Evolutionary conservation across 2,113 vertebrate genomes (phyloP).

Genomic region (Morphnarchus princeps): DNA sequence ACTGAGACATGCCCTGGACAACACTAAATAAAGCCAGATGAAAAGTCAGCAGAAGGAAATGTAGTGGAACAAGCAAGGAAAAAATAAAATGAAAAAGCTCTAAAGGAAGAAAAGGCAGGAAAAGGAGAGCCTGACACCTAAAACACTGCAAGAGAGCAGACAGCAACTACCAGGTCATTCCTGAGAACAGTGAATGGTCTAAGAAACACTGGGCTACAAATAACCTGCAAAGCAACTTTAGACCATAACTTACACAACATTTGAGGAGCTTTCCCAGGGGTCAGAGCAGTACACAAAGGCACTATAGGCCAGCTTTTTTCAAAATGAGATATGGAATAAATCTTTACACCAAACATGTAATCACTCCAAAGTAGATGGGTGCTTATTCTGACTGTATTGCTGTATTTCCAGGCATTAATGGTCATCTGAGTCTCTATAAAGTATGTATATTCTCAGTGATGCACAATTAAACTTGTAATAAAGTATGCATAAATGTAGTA

Average conservation of each 20-base stretch:
- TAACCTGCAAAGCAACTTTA: background rate
- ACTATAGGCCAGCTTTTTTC: background rate
- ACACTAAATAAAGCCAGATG: background rate
- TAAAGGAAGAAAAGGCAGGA: background rate
- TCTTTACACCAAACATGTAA: background rate
- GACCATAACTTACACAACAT: background rate
- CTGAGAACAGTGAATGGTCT: background rate
- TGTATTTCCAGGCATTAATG: background rate
- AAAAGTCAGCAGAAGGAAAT: background rate
- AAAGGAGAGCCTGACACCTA: background rate
- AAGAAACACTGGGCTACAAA: background rate
- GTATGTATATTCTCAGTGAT: background rate
- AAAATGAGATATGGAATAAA: background rate
- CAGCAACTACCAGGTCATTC: background rate
- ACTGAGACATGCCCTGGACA: background rate
- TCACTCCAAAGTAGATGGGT: background rate
- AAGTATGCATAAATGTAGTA: background rate
- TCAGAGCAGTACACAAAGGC: background rate
- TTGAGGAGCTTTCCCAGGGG: background rate
- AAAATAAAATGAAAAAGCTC: background rate
- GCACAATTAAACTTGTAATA: background rate
- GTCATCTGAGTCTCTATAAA: background rate
- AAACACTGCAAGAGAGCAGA: background rate
- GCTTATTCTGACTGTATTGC: background rate
- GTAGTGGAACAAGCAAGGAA: background rate